Base-by-base conservation (phyloP, 92 coral and sea anemone species). In the Paragorgia papillata region DNA sequence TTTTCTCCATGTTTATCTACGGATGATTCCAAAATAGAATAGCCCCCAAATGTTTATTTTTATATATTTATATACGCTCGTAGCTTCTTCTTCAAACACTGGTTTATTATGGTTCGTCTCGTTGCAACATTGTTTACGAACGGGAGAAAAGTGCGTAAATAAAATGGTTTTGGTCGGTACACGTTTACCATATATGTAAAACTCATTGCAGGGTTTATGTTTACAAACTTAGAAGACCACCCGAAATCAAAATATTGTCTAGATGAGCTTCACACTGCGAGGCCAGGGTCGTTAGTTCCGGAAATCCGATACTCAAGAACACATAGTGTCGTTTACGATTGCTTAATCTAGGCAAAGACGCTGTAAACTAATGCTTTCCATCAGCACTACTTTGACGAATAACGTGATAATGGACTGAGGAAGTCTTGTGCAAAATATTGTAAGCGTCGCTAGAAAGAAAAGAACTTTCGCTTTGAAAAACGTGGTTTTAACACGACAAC, bases 241-340 rank as follows among this genome's bases (percentile, higher is more conserved):
- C 54, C 41, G 31, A 40, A 64, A 64, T 64, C 44, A 37, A 34
- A 64, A 64, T 34, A 64, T 7, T 30, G 68, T 62, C 44, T 30
- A 22, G 27, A 46, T 64, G 34, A 7, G 54, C 37, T 12, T 6
- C n/a, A 32, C 13, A 34, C 30, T 53, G 2, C 8, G 48, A 2
- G 37, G n/a, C 7, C 14, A 4, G 25, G n/a, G 15, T 25, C 25
- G 37, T 2, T 60, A 28, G n/a, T 30, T 60, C 39, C 39, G 35
- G 66, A 25, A 60, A 30, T 26, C 39, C 17, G 66, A 60, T 26
- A 60, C 21, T 19, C 14, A n/a, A 28, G n/a, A n/a, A n/a, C n/a
- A n/a, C n/a, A n/a, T n/a, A n/a, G n/a, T n/a, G n/a, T n/a, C n/a
- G n/a, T n/a, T n/a, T n/a, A n/a, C n/a, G n/a, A 46, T 46, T 46